Base-by-base conservation (phyloP, 2,113 vertebrate species). In the Cephalopholis sonnerati region DNA sequence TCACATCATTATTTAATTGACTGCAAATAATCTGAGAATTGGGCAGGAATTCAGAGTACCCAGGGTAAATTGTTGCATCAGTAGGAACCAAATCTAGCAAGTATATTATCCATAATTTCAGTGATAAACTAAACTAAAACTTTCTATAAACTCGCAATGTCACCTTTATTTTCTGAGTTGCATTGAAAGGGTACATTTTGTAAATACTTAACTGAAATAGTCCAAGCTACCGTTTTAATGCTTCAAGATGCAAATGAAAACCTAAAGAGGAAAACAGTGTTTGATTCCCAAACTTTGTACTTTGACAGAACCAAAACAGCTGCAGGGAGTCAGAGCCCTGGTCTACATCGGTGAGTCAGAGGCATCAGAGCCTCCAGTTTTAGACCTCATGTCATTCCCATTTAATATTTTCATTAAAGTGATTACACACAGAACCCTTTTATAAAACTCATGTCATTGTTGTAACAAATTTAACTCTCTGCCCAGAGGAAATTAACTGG, bases 331-430 rank as follows among this genome's bases (percentile, higher is more conserved):
- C 44, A 11, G 18, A 75, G 83, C 74, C 77, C 81, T 46, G 62
- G 87, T 87, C 66, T 72, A 10, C 51, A 41, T 63, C 7, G 29
- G 77, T 93, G 91, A 92, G 85, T 94, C 90, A 94, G 54, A 80
- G 66, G 58, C 85, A 55, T 67, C 82, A 24, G 46, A 80, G 91
- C 88, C 87, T 86, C 73, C 75, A 84, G 89, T 83, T 68, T 74
- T 72, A 85, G 83, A 86, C 77, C 84, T 85, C 69, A 64, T 88
- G 92, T 92, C 92, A 88, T 86, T 86, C 81, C 74, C 82, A 81
- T 91, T 94, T 92, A 89, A 89, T 92, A 89, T 91, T 93, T 92
- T 90, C 84, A 94, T 93, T 93, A 90, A 87, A 77, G 84, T 71
- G 73, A 90, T 92, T 86, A 91, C 86, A 91, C 85, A 76, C 44